Conservation (phyloP, 2,888 invertebrate species). For the Agrotis puta region DNA sequence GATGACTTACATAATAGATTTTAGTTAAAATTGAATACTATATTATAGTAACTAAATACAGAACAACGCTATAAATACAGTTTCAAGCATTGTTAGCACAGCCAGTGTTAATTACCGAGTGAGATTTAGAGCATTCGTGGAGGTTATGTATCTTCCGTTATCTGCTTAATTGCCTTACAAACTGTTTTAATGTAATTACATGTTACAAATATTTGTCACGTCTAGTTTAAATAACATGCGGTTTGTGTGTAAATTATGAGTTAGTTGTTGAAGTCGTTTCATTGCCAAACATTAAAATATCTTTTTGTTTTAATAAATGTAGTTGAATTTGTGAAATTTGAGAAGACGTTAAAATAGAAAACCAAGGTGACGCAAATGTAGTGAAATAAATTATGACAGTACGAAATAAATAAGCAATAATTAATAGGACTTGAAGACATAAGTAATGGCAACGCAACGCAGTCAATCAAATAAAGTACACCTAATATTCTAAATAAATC, state of each 20-base stretch:
- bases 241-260: slow-evolving; percentile 11
- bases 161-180: slow-evolving; percentile 67
- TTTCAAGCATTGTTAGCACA: slow-evolving; percentile 63
- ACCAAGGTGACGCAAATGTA: too few species aligned
- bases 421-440: slow-evolving; percentile 3
- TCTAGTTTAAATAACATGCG: slow-evolving; percentile 35
- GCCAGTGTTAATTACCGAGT: slow-evolving; percentile 72
- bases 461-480: slow-evolving; percentile 16
- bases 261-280: background rate
- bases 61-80: slow-evolving; percentile 48
- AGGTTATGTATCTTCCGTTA: slow-evolving; percentile 73
- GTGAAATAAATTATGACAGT: too few species aligned
- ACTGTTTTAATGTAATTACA: slow-evolving; percentile 55
- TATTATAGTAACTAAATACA: slow-evolving; percentile 19
- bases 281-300: background rate
- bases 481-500: slow-evolving; percentile 23
- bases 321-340: too few species aligned
- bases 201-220: slow-evolving; percentile 54
- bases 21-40: slow-evolving; percentile 34
- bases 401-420: too few species aligned
- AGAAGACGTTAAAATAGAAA: too few species aligned
- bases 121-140: slow-evolving; percentile 73
- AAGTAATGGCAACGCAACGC: background rate
- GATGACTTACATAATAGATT: background rate
- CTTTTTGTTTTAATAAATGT: too few species aligned